A percentile compares a stretch with the other conserved stretches of the same genome.
Evolutionary conservation across 1,140 invertebrate genomes (phyloP).

Genomic region (Polypedilum vanderplanki): DNA sequence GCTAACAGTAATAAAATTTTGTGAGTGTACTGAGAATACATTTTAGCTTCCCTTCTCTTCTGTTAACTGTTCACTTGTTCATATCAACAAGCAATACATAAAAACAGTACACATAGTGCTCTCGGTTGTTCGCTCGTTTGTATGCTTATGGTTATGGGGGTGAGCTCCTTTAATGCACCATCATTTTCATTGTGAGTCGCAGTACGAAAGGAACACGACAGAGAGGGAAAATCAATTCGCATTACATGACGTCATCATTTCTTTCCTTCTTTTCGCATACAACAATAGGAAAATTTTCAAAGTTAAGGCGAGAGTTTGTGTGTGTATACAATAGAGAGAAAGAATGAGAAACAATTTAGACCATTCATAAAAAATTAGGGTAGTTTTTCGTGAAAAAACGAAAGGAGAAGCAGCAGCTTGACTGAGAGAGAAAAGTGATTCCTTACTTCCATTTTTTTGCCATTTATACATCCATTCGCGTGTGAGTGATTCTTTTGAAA

Average conservation of each 20-base stretch:
- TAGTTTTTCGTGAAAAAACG: neutral
- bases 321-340: neutral
- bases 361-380: slow-evolving; percentile 18
- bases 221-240: slow-evolving; percentile 16
- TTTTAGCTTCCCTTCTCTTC: neutral
- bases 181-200: neutral
- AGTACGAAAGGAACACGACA: neutral
- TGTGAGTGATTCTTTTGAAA: neutral
- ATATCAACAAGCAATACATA: slow-evolving; percentile 26
- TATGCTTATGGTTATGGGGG: neutral
- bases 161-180: neutral
- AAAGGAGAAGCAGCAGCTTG: neutral
- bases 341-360: neutral
- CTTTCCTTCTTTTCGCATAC: slow-evolving; percentile 1
- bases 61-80: neutral
- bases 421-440: slow-evolving; percentile 2
- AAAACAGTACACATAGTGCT: neutral
- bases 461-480: neutral
- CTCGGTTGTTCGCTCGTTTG: neutral
- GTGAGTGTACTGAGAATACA: neutral
- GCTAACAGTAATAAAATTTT: neutral
- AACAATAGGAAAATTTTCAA: neutral
- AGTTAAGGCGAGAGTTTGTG: neutral
- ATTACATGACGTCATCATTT: slow-evolving; percentile 11
- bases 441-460: neutral